phyloP scores from a whole-genome alignment of 2,797 vertebrate genomes.

The Smutsia gigantea region DNA sequence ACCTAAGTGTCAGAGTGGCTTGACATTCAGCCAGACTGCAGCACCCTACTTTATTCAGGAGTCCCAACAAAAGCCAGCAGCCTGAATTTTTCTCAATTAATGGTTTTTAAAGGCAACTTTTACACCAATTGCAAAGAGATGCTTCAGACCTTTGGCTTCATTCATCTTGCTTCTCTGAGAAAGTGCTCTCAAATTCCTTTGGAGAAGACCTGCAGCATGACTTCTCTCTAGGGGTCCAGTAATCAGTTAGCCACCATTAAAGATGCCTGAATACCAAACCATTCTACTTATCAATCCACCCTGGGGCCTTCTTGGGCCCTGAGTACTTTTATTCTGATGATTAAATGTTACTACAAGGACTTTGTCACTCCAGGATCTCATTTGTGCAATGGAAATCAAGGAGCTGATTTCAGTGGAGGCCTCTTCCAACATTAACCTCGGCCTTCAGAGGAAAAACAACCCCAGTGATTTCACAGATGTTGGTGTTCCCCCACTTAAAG shows the following conservation, averaged over 20 bases:
- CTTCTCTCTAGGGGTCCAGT: neutral
- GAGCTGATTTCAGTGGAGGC: neutral
- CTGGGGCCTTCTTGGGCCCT: neutral
- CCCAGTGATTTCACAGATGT: neutral
- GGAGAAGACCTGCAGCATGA: neutral
- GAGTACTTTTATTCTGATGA: neutral
- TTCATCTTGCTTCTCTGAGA: neutral
- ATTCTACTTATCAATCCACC: neutral
- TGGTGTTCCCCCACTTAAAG: fast-evolving
- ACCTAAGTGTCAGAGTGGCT: neutral
- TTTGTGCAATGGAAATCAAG: neutral
- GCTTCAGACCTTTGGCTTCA: neutral
- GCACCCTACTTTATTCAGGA: neutral
- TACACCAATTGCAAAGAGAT: neutral
- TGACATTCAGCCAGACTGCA: neutral
- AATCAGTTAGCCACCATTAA: neutral
- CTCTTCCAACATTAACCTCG: neutral
- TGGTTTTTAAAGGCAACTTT: neutral
- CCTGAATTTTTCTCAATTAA: neutral
- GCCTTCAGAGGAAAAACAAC: neutral
- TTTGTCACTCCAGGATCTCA: neutral
- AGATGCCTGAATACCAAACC: neutral
- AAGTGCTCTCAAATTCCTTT: neutral
- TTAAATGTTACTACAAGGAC: neutral
- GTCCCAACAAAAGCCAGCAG: neutral